Base-by-base conservation (phyloP, 2,888 invertebrate genomes). In the Drosophila nr. medialis region DNA sequence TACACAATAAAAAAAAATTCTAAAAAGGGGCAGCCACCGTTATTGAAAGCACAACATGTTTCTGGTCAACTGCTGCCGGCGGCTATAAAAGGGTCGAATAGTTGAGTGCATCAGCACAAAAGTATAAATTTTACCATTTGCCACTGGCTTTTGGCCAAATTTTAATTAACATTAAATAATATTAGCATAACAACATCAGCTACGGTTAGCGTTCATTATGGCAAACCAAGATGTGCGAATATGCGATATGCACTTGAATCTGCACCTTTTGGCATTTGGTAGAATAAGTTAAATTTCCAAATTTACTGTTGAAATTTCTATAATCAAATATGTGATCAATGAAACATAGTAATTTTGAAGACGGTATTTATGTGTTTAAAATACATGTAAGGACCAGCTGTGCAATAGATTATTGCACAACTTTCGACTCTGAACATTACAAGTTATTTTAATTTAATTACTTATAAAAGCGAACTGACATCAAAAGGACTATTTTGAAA, bases 21-120 rank as follows among this genome's bases (percentile, higher is more conserved):
- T 53, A 70, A 77, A 72, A 66, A 58, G 53, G 55, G 54, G 60
- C 32, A 59, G 66, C n/a, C 29, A 69, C 86, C 75, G 58, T 71
- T 83, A 83, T 86, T 86, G 86, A 88, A 88, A 86, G 79, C 81
- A 80, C 80, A 75, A 67, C 77, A 64, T 82, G 74, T 76, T 66
- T 85, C 73, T 70, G 87, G 86, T 70, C 67, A 64, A 63, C 40
- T 58, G 71, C 59, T 60, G 77, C 60, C 71, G 75, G 24, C 48
- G 34, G 62, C 64, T 66, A 53, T 60, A 79, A 66, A 34, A 55
- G 54, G 80, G 69, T 72, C 66, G 69, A 56, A 72, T 53, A 71
- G 80, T 58, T 77, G 76, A 53, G 67, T 77, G 65, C 75, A 61
- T 21, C 49, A 49, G 64, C 29, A 81, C 63, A 80, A 78, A 78